Conservation (phyloP, 2,113 vertebrate species). For the Sturnira hondurensis region DNA sequence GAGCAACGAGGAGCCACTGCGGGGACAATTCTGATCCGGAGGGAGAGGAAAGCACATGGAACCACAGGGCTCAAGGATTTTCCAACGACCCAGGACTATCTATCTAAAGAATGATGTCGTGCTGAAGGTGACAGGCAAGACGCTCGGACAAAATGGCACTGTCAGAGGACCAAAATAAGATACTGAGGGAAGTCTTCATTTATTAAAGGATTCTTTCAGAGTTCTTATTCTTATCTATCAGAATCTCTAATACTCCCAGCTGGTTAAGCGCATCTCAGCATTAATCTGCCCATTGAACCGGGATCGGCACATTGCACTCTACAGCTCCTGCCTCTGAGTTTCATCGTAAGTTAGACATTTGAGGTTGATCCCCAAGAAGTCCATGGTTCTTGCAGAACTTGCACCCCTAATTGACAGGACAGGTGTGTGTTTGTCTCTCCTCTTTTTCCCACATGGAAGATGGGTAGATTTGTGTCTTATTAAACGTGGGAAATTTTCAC, state of each 20-base stretch:
- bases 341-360: neutral
- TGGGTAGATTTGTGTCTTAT: neutral
- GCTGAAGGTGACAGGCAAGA: neutral
- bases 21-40: neutral
- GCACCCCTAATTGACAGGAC: neutral
- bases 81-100: neutral
- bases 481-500: neutral
- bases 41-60: neutral
- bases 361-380: neutral
- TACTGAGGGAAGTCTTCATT: neutral
- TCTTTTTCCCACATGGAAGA: neutral
- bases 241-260: slow-evolving; percentile 5
- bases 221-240: slow-evolving; percentile 35
- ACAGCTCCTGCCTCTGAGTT: neutral
- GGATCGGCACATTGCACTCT: neutral
- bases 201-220: slow-evolving; percentile 21
- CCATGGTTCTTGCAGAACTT: neutral
- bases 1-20: too few species aligned
- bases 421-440: neutral
- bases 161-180: slow-evolving; percentile 22
- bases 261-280: slow-evolving; percentile 25
- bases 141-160: neutral
- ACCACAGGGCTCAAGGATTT: neutral
- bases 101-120: neutral
- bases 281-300: neutral